Evolutionary conservation across 37 sponge, comb jelly and placozoan species (phyloP).

Genomic region (Halisarca cf. caerulea): DNA sequence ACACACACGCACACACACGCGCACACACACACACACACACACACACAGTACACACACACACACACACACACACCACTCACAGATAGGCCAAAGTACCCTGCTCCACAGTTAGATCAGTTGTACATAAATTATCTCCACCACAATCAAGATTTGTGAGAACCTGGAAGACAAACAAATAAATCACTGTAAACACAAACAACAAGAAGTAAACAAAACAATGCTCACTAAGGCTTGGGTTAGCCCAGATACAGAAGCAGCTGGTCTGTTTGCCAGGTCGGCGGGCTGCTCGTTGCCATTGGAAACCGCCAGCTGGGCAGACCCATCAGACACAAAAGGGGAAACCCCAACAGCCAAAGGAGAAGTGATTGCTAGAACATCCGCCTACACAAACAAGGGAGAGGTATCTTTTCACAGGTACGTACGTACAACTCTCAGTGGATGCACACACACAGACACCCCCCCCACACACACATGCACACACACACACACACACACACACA

Average conservation of each 20-base stretch:
- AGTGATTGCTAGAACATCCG: neutral
- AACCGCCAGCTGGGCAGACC: neutral
- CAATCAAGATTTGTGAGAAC: slow-evolving; percentile 12
- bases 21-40: neutral
- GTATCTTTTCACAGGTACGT: neutral
- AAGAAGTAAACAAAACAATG: neutral
- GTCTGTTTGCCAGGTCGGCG: slow-evolving; percentile 1
- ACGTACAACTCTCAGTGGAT: neutral
- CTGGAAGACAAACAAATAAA: neutral
- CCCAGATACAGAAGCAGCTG: neutral
- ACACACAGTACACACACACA: neutral
- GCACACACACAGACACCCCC: neutral
- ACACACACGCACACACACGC: neutral
- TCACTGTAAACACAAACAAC: neutral
- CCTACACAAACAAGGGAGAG: neutral
- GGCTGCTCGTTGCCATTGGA: slow-evolving; percentile 14
- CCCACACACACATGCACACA: too few relatives aligned
- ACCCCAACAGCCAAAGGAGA: neutral
- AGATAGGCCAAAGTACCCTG: neutral
- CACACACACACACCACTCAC: neutral
- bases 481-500: too few relatives aligned
- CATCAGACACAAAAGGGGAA: neutral
- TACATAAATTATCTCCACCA: slow-evolving; percentile 12
- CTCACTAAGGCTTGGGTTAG: slow-evolving; percentile 7
- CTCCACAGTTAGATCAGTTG: neutral